phyloP scores from a whole-genome alignment of 2,113 vertebrate genomes.

The Dolichallabes microphthalmus region DNA sequence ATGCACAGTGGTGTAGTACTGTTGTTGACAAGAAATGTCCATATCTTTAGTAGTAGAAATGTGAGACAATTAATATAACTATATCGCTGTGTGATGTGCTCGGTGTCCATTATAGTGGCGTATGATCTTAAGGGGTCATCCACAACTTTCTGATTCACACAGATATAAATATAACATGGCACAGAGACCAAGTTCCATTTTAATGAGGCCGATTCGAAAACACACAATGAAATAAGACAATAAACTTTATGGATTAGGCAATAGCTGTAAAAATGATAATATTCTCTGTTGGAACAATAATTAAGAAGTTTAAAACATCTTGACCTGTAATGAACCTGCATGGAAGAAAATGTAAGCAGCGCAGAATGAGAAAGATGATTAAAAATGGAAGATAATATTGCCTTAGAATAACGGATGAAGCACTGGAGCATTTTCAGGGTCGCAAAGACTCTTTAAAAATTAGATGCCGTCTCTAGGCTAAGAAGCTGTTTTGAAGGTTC shows the following conservation, averaged over 20 bases:
- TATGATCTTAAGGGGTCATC: not conserved
- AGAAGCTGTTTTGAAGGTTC: not conserved
- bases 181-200: not conserved
- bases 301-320: not conserved
- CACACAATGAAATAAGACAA: not conserved
- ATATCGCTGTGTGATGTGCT: not conserved
- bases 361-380: not conserved
- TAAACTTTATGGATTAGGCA: not conserved
- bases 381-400: not conserved
- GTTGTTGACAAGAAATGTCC: constrained; percentile 8
- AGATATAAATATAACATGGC: not conserved
- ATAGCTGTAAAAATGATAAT: not conserved
- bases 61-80: not conserved
- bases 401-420: not conserved
- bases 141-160: not conserved
- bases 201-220: not conserved
- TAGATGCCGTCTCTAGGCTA: not conserved
- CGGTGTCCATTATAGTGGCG: not conserved
- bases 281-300: no score
- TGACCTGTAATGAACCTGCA: not conserved
- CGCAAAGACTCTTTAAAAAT: not conserved
- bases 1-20: not conserved
- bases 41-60: not conserved
- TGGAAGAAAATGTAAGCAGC: not conserved
- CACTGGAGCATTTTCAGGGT: not conserved